A percentile compares a stretch with the other conserved stretches of the same genome.
Evolutionary conservation across 2,888 invertebrate genomes (phyloP).

Genomic region (Esperia sulphurella): DNA sequence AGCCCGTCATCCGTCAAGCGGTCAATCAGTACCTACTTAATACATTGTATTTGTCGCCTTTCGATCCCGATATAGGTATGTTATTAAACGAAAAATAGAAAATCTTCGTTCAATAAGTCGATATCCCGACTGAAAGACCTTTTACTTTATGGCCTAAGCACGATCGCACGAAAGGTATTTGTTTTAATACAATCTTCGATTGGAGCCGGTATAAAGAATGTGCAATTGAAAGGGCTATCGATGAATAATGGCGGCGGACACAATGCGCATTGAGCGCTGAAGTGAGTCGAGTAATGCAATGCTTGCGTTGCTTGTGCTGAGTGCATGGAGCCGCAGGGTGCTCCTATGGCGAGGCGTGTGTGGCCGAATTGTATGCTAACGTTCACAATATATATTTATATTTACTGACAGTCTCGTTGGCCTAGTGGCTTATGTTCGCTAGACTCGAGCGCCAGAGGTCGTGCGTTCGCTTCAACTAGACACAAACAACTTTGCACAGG

Average conservation of each 20-base stretch:
- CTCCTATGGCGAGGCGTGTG: slow-evolving; percentile 38
- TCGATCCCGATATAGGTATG: too few species aligned
- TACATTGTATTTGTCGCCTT: too few species aligned
- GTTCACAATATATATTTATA: background rate
- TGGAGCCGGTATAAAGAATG: slow-evolving; percentile 27
- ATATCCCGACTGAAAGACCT: background rate
- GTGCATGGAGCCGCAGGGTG: slow-evolving; percentile 48
- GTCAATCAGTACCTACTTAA: too few species aligned
- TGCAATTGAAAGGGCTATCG: slow-evolving; percentile 58
- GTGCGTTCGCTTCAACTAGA: too few species aligned
- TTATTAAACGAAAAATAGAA: too few species aligned
- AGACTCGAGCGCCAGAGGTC: too few species aligned
- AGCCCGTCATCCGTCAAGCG: too few species aligned
- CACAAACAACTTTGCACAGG: too few species aligned
- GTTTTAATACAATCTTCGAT: slow-evolving; percentile 35
- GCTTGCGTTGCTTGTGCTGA: slow-evolving; percentile 9
- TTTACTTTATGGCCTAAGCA: slow-evolving; percentile 14
- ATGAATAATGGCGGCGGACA: slow-evolving; percentile 41
- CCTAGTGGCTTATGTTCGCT: too few species aligned
- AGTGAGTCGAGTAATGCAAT: background rate
- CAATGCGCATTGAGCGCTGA: slow-evolving; percentile 54
- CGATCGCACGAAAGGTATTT: slow-evolving; percentile 28
- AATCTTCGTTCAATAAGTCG: background rate
- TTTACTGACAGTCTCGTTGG: background rate
- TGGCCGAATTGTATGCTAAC: slow-evolving; percentile 32